These are phyloP conservation scores for Trochalopteron elliotii DNA, from an alignment of 2,113 vertebrate genomes.

Conservation along the genomic window DNA sequence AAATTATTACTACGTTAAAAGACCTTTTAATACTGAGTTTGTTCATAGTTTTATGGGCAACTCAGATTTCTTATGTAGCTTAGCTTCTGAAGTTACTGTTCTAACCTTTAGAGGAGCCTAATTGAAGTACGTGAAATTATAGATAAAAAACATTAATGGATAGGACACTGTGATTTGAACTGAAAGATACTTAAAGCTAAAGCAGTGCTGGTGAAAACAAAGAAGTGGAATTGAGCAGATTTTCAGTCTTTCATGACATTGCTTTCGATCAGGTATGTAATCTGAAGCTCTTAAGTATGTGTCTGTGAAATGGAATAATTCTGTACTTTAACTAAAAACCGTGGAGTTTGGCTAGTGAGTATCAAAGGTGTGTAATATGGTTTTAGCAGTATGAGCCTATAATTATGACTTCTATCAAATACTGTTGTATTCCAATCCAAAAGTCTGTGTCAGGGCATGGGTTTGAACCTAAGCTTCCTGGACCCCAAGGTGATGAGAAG, in stretches of 20 bases:
- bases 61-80: background rate
- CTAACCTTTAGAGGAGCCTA: background rate
- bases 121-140: background rate
- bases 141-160: background rate
- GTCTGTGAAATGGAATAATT: background rate
- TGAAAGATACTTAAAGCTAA: background rate
- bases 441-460: background rate
- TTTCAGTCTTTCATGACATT: background rate
- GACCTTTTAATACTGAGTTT: background rate
- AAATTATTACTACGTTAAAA: background rate
- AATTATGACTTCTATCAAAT: background rate
- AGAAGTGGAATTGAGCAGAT: background rate
- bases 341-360: background rate
- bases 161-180: background rate
- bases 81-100: background rate
- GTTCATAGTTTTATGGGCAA: background rate
- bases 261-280: background rate
- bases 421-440: background rate
- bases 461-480: background rate
- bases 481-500: background rate
- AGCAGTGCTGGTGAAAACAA: background rate
- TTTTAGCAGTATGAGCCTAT: background rate
- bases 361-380: background rate
- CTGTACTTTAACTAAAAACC: background rate
- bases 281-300: background rate